These are phyloP conservation scores for Xiphophorus maculatus DNA, from an alignment of 2,113 vertebrate species.

Conservation along the genomic window DNA sequence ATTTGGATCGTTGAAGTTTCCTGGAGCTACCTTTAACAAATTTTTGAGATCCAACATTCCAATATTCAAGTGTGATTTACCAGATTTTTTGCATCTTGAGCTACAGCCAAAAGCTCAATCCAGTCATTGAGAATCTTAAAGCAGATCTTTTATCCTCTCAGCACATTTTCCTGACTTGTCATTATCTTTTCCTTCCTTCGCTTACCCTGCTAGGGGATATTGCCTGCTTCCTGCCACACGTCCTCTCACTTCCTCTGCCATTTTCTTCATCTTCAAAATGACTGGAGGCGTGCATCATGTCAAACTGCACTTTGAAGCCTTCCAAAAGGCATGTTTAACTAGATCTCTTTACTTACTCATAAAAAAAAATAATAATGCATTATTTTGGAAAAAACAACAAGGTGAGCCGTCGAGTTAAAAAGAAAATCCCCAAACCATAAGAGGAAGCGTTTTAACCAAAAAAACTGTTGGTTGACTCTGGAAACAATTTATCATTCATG, in stretches of 20 bases:
- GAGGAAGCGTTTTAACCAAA: background rate
- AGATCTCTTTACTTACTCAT: background rate
- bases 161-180: slow-evolving; percentile 26
- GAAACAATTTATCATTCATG: slow-evolving; percentile 11
- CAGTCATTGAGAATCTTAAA: slow-evolving; percentile 1
- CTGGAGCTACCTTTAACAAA: too few species aligned
- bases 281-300: slow-evolving; percentile 1
- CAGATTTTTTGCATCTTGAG: background rate
- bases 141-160: slow-evolving; percentile 28
- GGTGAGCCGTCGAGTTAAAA: background rate
- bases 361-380: background rate
- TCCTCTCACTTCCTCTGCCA: slow-evolving; percentile 44
- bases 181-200: slow-evolving; percentile 32
- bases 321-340: background rate
- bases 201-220: slow-evolving; percentile 36
- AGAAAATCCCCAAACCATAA: background rate
- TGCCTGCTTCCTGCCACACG: slow-evolving; percentile 61
- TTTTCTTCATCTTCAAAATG: slow-evolving; percentile 29
- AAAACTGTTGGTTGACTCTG: slow-evolving; percentile 1
- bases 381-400: slow-evolving; percentile 3
- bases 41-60: background rate
- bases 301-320: slow-evolving; percentile 9
- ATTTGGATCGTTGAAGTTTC: background rate
- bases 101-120: slow-evolving; percentile 14
- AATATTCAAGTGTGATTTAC: background rate